Percentiles rank a stretch among this genome's conserved stretches.
Conservation (phyloP, 2,797 vertebrate genomes). For the Phataginus tricuspis region DNA sequence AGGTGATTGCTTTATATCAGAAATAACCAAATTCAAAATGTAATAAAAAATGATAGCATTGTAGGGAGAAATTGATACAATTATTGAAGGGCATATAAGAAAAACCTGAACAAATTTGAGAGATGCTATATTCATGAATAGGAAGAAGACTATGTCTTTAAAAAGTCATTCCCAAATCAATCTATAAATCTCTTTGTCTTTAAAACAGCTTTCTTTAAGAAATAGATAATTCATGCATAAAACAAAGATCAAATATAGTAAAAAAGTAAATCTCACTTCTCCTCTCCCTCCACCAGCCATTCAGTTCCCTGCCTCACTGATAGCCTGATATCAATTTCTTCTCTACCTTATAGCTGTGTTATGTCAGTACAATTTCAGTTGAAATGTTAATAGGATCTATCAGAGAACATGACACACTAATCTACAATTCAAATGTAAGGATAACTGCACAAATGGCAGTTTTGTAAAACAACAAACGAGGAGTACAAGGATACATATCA, state of each 20-base stretch:
- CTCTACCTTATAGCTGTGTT: neutral
- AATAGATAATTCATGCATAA: neutral
- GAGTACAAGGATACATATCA: neutral
- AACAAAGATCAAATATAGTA: neutral
- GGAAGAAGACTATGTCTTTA: neutral
- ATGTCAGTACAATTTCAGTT: neutral
- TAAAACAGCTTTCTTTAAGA: conserved; percentile 2
- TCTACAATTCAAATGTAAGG: neutral
- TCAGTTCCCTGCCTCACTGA: neutral
- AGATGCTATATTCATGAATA: neutral
- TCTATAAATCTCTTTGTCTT: conserved; percentile 6
- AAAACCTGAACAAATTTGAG: neutral
- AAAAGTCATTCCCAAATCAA: neutral
- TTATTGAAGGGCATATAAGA: neutral
- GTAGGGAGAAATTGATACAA: conserved; percentile 1
- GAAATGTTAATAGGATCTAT: neutral
- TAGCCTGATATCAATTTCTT: neutral
- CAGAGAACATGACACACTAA: neutral
- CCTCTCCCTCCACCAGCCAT: neutral
- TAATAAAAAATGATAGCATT: neutral
- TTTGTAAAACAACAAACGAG: neutral
- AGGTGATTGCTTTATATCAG: neutral
- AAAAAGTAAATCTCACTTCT: neutral
- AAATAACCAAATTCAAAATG: neutral
- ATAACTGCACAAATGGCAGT: neutral